Evolutionary conservation across 1,140 invertebrate genomes (phyloP), one percentile per base, ranked within the genome.

Genomic region (Lasaia peninsularis): DNA sequence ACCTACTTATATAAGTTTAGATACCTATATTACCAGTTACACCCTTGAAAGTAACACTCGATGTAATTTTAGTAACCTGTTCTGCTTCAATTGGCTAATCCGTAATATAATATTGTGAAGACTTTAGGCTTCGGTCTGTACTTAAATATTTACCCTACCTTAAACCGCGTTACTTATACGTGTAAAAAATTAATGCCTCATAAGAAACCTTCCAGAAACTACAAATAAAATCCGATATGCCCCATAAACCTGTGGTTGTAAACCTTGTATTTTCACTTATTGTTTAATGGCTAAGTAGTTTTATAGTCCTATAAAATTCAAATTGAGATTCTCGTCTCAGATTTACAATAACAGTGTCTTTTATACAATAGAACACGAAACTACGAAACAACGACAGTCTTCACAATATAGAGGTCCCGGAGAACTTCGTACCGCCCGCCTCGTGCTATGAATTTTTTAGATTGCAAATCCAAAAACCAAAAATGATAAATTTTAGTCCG

Each of bases 121-220:
- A 12, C 10, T 49, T 62, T 21, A 14, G 69, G 69, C 65, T 77
- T 78, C 71, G 49, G 52, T 49, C 61, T 59, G 24, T 28, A 28
- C 24, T 28, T 68, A 63, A 52, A 63, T 49, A 75, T 69, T 63
- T 40, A 40, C 37, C 37, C 37, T 9, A 40, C 12, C 16, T 40
- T 16, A 40, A 7, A 9, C 37, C 21, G 21, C 21, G 24, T 1
- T 28, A 28, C 24, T 5, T 16, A 16, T 16, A 40, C 37, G 12
- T 14, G 37, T 40, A 65, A 73, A 73, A 70, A 71, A 63, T 63
- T 71, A 73, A 73, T 70, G 69, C 66, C 65, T 64, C 62, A 52
- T 57, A 69, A 79, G 76, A 78, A 79, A 73, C 71, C 71, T 65
- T 71, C 58, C 64, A 73, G 69, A 69, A 73, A 71, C 69, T 56